Evolutionary conservation across 2,113 vertebrate species (phyloP).

Genomic region (Taxidea taxus): DNA sequence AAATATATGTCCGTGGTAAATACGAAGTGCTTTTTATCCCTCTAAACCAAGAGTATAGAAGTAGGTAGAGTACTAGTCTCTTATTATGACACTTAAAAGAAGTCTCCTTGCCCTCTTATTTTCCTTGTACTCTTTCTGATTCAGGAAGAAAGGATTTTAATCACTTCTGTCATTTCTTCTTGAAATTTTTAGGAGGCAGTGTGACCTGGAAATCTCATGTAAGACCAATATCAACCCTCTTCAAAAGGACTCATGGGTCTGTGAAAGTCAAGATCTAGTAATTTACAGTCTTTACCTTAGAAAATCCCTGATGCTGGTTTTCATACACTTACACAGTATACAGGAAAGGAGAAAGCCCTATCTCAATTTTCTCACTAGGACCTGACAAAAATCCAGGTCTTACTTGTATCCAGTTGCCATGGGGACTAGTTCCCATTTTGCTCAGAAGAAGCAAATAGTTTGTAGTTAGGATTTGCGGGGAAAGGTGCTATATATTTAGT

Average conservation of each 20-base stretch:
- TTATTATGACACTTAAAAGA: not conserved
- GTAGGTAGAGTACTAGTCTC: not conserved
- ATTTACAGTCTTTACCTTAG: not conserved
- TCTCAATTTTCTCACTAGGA: not conserved
- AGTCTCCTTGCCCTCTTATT: not conserved
- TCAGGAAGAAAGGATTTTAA: not conserved
- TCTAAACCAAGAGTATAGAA: not conserved
- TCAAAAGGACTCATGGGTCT: not conserved
- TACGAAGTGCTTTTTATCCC: not conserved
- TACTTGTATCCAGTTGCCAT: not conserved
- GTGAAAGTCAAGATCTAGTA: not conserved
- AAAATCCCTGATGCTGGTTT: not conserved
- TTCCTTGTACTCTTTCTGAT: not conserved
- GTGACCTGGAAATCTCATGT: not conserved
- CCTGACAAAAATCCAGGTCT: not conserved
- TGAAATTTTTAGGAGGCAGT: not conserved
- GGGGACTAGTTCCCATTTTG: not conserved
- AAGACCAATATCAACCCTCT: not conserved
- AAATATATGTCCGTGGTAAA: not conserved
- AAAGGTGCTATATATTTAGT: constrained; percentile 22
- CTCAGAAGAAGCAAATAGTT: not conserved
- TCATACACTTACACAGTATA: not conserved
- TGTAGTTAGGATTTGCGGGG: not conserved
- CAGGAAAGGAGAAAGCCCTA: not conserved
- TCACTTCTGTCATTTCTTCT: not conserved